Evolutionary conservation across 2,113 vertebrate species (phyloP).

Genomic region (Periophthalmodon schlosseri): DNA sequence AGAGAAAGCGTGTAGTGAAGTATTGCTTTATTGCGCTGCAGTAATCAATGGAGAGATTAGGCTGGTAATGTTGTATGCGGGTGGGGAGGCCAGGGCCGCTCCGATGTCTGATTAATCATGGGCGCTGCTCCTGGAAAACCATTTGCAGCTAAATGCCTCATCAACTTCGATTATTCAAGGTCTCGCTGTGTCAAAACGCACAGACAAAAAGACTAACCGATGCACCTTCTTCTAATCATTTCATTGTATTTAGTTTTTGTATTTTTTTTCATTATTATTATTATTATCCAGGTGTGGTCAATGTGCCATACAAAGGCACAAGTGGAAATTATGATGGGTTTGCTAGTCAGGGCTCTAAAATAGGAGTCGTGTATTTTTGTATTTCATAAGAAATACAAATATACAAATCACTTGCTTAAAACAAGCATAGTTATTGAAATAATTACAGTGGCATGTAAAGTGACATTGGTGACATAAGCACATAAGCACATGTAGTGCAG

Average conservation of each 20-base stretch:
- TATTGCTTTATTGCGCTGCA: conserved; percentile 41
- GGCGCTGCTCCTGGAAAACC: conserved; percentile 34
- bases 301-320: background rate
- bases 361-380: background rate
- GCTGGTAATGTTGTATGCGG: conserved; percentile 50
- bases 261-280: background rate
- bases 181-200: conserved; percentile 36
- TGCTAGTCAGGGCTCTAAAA: background rate
- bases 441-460: too few species aligned
- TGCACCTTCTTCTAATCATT: background rate
- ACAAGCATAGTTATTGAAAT: too few species aligned
- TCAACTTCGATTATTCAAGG: conserved; percentile 68
- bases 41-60: conserved; percentile 71
- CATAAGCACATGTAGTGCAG: too few species aligned
- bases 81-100: conserved; percentile 46
- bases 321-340: background rate
- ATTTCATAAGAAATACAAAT: background rate
- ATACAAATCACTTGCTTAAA: too few species aligned
- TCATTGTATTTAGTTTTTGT: background rate
- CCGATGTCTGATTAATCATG: conserved; percentile 65
- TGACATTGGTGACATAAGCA: too few species aligned
- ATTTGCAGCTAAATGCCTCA: conserved; percentile 59
- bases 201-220: conserved; percentile 37
- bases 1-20: conserved; percentile 39
- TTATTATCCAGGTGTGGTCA: background rate